phyloP scores from a whole-genome alignment of 2,797 vertebrate genomes.

The Lacerta agilis region DNA sequence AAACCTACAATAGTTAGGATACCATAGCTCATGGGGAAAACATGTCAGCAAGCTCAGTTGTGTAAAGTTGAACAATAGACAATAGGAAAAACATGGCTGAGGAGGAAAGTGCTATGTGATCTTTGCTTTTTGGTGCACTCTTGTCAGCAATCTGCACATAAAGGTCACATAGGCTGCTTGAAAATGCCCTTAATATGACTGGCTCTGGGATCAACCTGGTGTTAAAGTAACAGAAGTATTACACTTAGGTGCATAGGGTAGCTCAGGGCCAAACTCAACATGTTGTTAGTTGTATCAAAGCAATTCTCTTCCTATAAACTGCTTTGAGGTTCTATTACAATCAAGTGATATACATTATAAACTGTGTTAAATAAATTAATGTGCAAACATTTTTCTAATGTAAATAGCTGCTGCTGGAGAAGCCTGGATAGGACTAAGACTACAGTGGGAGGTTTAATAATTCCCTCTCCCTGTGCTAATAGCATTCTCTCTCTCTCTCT shows the following conservation, averaged over 20 bases:
- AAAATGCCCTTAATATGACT: background rate
- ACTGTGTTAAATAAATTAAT: no score
- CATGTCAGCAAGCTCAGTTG: background rate
- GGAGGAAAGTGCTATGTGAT: background rate
- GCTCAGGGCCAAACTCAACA: background rate
- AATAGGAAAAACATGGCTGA: background rate
- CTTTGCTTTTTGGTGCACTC: constrained; percentile 9
- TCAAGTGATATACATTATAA: no score
- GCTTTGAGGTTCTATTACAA: no score
- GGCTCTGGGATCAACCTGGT: background rate
- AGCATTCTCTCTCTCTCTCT: no score
- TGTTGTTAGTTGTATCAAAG: background rate
- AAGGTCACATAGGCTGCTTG: background rate
- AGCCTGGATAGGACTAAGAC: no score
- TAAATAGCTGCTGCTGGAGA: background rate
- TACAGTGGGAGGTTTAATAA: no score
- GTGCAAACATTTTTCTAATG: background rate
- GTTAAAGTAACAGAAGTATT: background rate
- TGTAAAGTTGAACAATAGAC: constrained; percentile 16
- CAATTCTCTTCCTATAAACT: no score
- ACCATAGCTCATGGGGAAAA: background rate
- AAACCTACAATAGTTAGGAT: background rate
- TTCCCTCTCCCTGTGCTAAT: no score
- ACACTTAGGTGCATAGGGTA: background rate
- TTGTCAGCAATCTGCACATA: background rate